Percentiles rank a stretch among this genome's conserved stretches.
Evolutionary conservation across 37 sponge, comb jelly and placozoan species (phyloP).

Genomic region (Dysidea cf. avara): DNA sequence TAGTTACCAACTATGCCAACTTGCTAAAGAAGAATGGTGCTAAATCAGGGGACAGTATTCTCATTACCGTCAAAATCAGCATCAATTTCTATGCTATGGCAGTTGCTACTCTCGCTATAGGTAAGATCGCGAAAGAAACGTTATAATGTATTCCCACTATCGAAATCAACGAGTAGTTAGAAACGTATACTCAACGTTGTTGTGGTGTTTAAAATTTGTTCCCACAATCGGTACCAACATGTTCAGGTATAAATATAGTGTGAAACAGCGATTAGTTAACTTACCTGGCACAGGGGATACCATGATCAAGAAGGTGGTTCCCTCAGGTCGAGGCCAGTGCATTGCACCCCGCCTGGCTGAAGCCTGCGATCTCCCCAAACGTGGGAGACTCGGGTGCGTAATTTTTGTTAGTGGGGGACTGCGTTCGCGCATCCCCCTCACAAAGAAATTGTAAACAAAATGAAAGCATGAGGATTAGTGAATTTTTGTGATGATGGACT

Average conservation of each 20-base stretch:
- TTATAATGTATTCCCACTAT: too few species aligned
- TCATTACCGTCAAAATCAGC: conserved; percentile 52
- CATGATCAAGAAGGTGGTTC: conserved; percentile 92
- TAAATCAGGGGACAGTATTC: conserved; percentile 39
- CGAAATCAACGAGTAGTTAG: too few species aligned
- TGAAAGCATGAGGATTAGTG: too few species aligned
- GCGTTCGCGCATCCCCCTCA: conserved; percentile 95
- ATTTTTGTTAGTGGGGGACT: conserved; percentile 97
- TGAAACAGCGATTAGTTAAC: conserved; percentile 47
- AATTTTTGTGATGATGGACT: too few species aligned
- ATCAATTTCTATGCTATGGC: conserved; percentile 68
- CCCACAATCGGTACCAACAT: too few species aligned
- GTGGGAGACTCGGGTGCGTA: conserved; percentile 96
- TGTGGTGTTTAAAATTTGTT: too few species aligned
- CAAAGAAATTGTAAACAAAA: too few species aligned
- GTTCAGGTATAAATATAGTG: too few species aligned
- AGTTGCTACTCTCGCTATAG: conserved; percentile 55
- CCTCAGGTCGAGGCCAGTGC: conserved; percentile 87
- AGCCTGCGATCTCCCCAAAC: conserved; percentile 96
- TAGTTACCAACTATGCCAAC: conserved; percentile 24
- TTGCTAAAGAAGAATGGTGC: conserved; percentile 47
- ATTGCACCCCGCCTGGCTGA: conserved; percentile 96
- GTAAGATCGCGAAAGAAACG: conserved; percentile 18
- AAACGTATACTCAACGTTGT: too few species aligned
- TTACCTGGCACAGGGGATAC: conserved; percentile 96